Conservation (phyloP, 2,888 invertebrate species). For the Pandemis heparana region DNA sequence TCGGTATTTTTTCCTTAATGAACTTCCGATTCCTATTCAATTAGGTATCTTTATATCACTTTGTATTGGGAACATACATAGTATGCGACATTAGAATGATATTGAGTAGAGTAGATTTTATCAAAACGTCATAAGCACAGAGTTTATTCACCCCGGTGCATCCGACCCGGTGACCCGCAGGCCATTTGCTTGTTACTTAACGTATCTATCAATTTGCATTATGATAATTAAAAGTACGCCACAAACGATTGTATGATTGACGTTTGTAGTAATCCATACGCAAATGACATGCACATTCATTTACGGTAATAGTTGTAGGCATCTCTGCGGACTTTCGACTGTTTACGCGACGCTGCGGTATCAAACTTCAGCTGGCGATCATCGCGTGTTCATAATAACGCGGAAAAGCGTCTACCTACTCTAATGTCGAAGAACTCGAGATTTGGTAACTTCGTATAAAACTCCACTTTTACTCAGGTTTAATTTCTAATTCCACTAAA, state of each 20-base stretch:
- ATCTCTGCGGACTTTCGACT: conserved; percentile 1
- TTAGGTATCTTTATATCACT: neutral
- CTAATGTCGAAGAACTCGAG: neutral
- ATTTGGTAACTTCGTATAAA: neutral
- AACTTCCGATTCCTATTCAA: neutral
- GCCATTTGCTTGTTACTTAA: conserved; percentile 49
- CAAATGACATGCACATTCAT: conserved; percentile 27
- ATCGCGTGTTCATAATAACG: neutral
- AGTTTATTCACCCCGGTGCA: conserved; percentile 66
- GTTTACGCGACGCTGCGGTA: neutral
- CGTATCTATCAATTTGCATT: conserved; percentile 52
- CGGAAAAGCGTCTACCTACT: neutral
- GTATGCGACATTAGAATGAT: conserved; percentile 14
- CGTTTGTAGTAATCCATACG: conserved; percentile 19
- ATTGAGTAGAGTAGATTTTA: conserved; percentile 11
- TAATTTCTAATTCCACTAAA: neutral
- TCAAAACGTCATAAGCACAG: conserved; percentile 42
- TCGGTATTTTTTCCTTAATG: no score
- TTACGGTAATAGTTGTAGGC: conserved; percentile 7
- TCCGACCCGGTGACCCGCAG: conserved; percentile 63
- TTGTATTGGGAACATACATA: neutral
- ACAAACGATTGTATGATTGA: conserved; percentile 13
- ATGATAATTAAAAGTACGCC: conserved; percentile 42
- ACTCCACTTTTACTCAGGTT: neutral
- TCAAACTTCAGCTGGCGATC: neutral